Evolutionary conservation across 1,140 invertebrate genomes (phyloP).

Genomic region (Coboldia fuscipes): DNA sequence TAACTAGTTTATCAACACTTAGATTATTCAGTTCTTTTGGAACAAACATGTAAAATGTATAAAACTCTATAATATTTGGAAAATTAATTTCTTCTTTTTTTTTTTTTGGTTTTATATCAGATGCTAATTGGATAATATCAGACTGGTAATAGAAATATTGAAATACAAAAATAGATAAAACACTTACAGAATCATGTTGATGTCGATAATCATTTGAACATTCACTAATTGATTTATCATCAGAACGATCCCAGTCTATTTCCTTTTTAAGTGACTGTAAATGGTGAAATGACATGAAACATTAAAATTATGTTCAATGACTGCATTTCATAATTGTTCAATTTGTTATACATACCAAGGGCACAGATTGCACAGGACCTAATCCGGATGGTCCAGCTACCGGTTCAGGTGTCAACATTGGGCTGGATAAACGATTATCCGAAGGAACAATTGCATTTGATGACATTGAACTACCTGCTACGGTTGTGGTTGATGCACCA

Average conservation of each 20-base stretch:
- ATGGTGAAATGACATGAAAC: not conserved
- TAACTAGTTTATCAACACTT: too few relatives aligned
- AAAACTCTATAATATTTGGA: too few relatives aligned
- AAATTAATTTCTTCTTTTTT: too few relatives aligned
- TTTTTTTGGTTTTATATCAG: too few relatives aligned
- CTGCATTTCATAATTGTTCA: too few relatives aligned
- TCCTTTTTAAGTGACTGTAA: constrained; percentile 69
- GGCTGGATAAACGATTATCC: not conserved
- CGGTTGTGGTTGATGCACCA: constrained; percentile 5
- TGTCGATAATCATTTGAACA: constrained; percentile 54
- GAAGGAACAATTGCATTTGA: too few relatives aligned
- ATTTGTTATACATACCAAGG: constrained; percentile 38
- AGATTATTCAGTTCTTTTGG: too few relatives aligned
- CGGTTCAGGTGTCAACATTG: constrained; percentile 22
- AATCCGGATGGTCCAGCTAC: constrained; percentile 53
- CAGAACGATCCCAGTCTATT: constrained; percentile 55
- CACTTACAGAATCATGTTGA: constrained; percentile 62
- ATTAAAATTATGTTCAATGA: too few relatives aligned
- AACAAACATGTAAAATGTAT: too few relatives aligned
- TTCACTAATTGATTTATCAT: constrained; percentile 56
- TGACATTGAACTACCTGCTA: constrained; percentile 2
- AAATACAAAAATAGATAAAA: constrained; percentile 2
- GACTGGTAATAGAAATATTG: too few relatives aligned
- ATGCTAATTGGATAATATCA: too few relatives aligned
- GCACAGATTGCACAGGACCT: constrained; percentile 65